phyloP scores from a whole-genome alignment of 2,797 vertebrate species.

The Sciurus vulgaris region DNA sequence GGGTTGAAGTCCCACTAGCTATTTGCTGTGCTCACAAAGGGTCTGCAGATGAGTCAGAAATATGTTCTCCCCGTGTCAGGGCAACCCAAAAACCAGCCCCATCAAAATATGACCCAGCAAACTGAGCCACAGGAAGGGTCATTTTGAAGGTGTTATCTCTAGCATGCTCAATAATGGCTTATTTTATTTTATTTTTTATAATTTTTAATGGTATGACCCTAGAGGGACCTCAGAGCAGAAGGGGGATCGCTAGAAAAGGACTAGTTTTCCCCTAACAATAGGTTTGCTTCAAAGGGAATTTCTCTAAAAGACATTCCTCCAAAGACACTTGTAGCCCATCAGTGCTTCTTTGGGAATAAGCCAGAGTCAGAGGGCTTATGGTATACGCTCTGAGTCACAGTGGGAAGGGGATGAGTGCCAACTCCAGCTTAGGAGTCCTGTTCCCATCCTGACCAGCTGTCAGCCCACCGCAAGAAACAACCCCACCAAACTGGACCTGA shows the following conservation, averaged over 20 bases:
- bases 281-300: neutral
- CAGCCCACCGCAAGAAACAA: neutral
- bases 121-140: neutral
- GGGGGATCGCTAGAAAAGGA: neutral
- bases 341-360: constrained; percentile 12
- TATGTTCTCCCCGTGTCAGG: neutral
- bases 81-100: constrained; percentile 1
- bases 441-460: neutral
- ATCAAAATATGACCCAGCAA: neutral
- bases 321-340: neutral
- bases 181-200: neutral
- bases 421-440: neutral
- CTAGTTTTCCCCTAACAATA: neutral
- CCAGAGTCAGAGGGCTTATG: neutral
- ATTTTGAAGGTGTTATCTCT: neutral
- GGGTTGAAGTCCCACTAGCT: constrained; percentile 59
- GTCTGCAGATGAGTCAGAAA: constrained; percentile 5
- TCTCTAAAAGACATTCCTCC: neutral
- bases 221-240: neutral
- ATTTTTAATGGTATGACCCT: neutral
- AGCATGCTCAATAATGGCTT: neutral
- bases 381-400: neutral
- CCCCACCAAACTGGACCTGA: neutral
- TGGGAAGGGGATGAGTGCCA: neutral
- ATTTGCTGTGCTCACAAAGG: constrained; percentile 43